Conservation (phyloP, 2,888 invertebrate genomes). For the Ophioninae sp. region DNA sequence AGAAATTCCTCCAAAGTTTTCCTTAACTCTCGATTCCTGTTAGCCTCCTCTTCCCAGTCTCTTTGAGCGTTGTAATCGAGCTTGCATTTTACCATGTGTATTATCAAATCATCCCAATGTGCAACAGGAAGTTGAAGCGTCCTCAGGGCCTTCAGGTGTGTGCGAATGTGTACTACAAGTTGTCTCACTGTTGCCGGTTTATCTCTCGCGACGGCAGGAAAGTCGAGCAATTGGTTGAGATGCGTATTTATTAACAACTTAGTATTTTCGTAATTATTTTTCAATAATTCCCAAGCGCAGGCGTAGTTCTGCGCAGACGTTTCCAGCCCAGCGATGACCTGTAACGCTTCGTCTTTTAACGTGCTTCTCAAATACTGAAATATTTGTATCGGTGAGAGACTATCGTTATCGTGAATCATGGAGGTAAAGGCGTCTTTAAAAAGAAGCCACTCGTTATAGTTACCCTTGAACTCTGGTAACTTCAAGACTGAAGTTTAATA, state of each 20-base stretch:
- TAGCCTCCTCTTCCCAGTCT: conserved; percentile 63
- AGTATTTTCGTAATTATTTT: conserved; percentile 42
- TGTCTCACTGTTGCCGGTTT: conserved; percentile 51
- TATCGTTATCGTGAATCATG: conserved; percentile 63
- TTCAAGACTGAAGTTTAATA: conserved; percentile 48
- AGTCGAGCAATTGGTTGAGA: conserved; percentile 42
- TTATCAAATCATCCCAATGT: conserved; percentile 65
- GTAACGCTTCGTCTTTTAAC: conserved; percentile 47
- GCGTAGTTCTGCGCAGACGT: conserved; percentile 63
- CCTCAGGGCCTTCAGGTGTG: conserved; percentile 63
- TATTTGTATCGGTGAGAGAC: conserved; percentile 61
- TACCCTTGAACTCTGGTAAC: conserved; percentile 61
- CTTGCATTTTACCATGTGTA: conserved; percentile 64
- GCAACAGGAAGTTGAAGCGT: conserved; percentile 64
- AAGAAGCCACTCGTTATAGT: conserved; percentile 60
- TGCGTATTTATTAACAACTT: conserved; percentile 50
- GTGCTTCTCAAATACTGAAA: conserved; percentile 64
- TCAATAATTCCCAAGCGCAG: conserved; percentile 62
- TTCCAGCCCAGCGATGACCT: conserved; percentile 62
- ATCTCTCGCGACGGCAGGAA: conserved; percentile 47
- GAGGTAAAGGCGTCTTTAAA: conserved; percentile 63
- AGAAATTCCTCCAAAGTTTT: conserved; percentile 48
- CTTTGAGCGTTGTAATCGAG: conserved; percentile 61
- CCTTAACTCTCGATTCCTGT: conserved; percentile 35
- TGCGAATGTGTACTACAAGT: conserved; percentile 59